Evolutionary conservation across 2,113 vertebrate species (phyloP).

Genomic region (Phyllostomus hastatus): DNA sequence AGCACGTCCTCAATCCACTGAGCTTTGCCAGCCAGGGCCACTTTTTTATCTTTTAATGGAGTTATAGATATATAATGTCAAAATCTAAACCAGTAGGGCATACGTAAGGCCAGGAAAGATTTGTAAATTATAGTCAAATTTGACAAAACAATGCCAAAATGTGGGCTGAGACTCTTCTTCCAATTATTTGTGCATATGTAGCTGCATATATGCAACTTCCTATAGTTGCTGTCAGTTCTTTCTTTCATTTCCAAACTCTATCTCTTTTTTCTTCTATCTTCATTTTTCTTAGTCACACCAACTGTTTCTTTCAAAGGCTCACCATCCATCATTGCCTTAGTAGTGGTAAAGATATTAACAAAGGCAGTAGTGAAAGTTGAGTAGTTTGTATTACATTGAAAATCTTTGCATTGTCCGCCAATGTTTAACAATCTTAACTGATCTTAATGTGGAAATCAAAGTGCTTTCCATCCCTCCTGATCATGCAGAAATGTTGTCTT

Average conservation of each 20-base stretch:
- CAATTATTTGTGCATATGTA: background rate
- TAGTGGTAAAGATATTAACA: constrained; percentile 14
- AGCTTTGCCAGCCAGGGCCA: too few relatives aligned
- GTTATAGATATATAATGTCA: background rate
- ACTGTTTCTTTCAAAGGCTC: constrained; percentile 1
- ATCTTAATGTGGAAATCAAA: constrained; percentile 49
- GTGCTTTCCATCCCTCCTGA: background rate
- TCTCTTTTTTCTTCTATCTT: background rate
- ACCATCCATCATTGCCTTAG: background rate
- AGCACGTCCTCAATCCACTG: too few relatives aligned
- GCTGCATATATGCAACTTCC: background rate
- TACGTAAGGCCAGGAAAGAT: background rate
- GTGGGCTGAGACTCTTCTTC: background rate
- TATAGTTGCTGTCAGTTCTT: background rate
- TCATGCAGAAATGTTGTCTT: background rate
- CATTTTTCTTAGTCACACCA: constrained; percentile 9
- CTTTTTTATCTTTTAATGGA: background rate
- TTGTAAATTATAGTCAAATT: background rate
- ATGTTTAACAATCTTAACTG: background rate
- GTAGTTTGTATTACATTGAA: constrained; percentile 6
- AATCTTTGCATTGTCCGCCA: constrained; percentile 26
- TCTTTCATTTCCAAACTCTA: background rate
- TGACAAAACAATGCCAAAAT: background rate
- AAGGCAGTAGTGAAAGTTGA: constrained; percentile 15
- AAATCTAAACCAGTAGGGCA: background rate